phyloP scores from a whole-genome alignment of 2,888 invertebrate species.

The Thereva nobilitata region DNA sequence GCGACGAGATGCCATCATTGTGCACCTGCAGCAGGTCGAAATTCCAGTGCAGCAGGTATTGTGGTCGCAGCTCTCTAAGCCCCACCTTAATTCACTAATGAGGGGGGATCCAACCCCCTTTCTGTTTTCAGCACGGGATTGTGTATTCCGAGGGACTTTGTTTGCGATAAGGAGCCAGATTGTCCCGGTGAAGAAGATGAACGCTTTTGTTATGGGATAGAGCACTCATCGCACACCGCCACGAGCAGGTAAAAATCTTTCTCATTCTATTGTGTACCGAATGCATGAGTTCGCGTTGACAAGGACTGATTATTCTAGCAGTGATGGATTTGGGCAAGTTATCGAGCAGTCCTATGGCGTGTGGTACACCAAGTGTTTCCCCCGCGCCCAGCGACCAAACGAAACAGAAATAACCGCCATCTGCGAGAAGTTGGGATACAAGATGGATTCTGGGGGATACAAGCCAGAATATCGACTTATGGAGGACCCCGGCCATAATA shows the following conservation, averaged over 20 bases:
- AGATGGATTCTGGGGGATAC: slow-evolving; percentile 51
- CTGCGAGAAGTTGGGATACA: slow-evolving; percentile 67
- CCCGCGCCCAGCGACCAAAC: slow-evolving; percentile 58
- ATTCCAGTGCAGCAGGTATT: slow-evolving; percentile 62
- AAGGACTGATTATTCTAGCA: slow-evolving; percentile 14
- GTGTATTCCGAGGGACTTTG: slow-evolving; percentile 73
- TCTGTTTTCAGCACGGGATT: slow-evolving; percentile 53
- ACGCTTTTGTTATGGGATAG: slow-evolving; percentile 63
- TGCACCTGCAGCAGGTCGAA: slow-evolving; percentile 65
- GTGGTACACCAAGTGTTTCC: slow-evolving; percentile 74
- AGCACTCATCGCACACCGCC: slow-evolving; percentile 51
- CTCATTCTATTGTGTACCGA: not conserved
- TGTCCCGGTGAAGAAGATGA: slow-evolving; percentile 79
- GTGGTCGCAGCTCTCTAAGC: slow-evolving; percentile 17
- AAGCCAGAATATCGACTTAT: slow-evolving; percentile 53
- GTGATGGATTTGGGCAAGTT: slow-evolving; percentile 66
- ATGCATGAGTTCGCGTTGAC: slow-evolving; percentile 3
- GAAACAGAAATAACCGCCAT: slow-evolving; percentile 62
- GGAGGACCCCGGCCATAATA: slow-evolving; percentile 45
- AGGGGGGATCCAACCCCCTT: not conserved
- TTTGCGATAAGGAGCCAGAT: slow-evolving; percentile 76
- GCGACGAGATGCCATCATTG: slow-evolving; percentile 70
- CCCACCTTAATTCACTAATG: not conserved
- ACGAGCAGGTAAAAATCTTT: slow-evolving; percentile 45
- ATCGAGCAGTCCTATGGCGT: slow-evolving; percentile 68